Evolutionary conservation across 2,888 invertebrate genomes (phyloP).

Genomic region (Bombylius major): DNA sequence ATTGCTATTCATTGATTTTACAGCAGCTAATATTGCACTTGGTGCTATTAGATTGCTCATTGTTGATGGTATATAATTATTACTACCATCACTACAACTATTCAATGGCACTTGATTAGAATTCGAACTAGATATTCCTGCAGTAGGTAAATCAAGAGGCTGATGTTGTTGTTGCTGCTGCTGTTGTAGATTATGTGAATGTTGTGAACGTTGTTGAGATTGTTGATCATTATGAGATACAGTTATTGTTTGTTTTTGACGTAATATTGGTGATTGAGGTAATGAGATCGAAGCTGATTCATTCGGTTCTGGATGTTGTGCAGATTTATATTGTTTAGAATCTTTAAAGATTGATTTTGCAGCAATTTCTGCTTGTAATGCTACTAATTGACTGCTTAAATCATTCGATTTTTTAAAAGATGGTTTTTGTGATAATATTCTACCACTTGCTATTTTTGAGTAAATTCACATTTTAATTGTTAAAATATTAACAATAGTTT

Average conservation of each 20-base stretch:
- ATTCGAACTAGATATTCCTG: too few species aligned
- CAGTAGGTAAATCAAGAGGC: not conserved
- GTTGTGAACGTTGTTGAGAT: too few species aligned
- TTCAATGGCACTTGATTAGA: too few species aligned
- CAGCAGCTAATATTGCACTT: slow-evolving; percentile 19
- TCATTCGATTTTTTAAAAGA: slow-evolving; percentile 9
- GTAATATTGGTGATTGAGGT: slow-evolving; percentile 17
- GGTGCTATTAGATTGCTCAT: slow-evolving; percentile 14
- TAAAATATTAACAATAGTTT: not conserved
- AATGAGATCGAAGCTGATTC: slow-evolving; percentile 6
- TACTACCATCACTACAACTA: too few species aligned
- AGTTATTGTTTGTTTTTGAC: not conserved
- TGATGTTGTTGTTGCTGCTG: slow-evolving; percentile 5
- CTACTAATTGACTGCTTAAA: slow-evolving; percentile 17
- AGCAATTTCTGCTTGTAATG: slow-evolving; percentile 17
- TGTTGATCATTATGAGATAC: too few species aligned
- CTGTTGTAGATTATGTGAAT: slow-evolving; percentile 6
- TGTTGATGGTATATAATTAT: not conserved
- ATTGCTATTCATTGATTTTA: slow-evolving; percentile 15
- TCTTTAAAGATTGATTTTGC: slow-evolving; percentile 20
- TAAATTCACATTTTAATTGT: not conserved
- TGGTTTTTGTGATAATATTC: slow-evolving; percentile 12
- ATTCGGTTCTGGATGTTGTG: slow-evolving; percentile 12
- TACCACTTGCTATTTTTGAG: slow-evolving; percentile 10
- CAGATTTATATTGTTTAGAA: slow-evolving; percentile 17